A percentile compares a stretch with the other conserved stretches of the same genome.
Conservation (phyloP, 2,888 invertebrate genomes). For the Thera obeliscata region DNA sequence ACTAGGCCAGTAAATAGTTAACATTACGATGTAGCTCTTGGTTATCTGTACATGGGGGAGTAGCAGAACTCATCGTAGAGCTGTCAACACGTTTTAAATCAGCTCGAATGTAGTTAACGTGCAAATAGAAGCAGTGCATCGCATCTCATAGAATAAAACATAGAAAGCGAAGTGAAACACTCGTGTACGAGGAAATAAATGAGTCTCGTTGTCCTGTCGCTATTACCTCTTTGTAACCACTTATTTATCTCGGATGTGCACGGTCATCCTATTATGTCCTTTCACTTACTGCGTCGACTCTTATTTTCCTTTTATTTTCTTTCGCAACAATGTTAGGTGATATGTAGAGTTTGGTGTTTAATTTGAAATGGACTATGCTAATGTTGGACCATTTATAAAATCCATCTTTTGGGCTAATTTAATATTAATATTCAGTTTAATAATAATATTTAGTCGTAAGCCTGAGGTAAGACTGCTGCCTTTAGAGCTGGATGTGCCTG, state of each 20-base stretch:
- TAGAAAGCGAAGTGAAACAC: not conserved
- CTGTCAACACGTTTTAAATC: not conserved
- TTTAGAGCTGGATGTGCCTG: no score
- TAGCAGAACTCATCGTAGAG: not conserved
- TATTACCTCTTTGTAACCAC: not conserved
- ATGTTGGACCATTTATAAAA: no score
- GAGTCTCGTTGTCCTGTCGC: no score
- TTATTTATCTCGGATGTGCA: not conserved
- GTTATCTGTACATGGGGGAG: not conserved
- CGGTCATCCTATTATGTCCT: not conserved
- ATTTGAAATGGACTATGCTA: no score
- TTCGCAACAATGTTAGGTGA: no score
- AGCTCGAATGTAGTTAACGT: not conserved
- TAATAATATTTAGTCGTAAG: no score
- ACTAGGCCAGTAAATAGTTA: not conserved
- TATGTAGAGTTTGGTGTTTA: no score
- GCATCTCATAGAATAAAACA: not conserved
- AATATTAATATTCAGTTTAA: no score
- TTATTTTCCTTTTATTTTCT: no score
- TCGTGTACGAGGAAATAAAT: not conserved
- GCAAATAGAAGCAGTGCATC: not conserved
- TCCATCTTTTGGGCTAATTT: no score
- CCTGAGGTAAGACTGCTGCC: no score
- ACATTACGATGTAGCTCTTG: not conserved
- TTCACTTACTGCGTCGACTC: not conserved